Percentiles rank a stretch among this genome's conserved stretches.
These are phyloP conservation scores for Xiphias gladius DNA, from an alignment of 2,113 vertebrate genomes.

Conservation along the genomic window DNA sequence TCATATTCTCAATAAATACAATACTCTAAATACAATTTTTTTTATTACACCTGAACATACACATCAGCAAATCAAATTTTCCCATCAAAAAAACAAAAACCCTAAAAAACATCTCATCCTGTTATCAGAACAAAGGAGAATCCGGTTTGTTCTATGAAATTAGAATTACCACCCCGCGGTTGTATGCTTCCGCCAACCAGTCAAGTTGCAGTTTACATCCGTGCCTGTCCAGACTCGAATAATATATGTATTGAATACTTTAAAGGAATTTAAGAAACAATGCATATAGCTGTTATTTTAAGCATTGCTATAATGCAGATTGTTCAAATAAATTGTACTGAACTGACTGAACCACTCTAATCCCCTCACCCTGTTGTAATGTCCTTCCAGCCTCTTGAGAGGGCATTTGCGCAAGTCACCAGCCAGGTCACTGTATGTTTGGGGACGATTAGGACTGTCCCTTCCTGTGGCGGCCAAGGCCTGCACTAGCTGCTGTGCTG, in stretches of 20 bases:
- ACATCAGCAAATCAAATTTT: too few species aligned
- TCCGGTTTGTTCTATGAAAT: too few species aligned
- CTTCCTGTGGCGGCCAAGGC: slow-evolving; percentile 81
- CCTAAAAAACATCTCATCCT: not conserved
- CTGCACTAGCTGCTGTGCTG: slow-evolving; percentile 85
- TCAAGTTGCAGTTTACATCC: too few species aligned
- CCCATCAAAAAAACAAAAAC: not conserved
- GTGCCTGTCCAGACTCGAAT: too few species aligned
- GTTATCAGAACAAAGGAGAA: not conserved
- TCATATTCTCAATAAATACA: too few species aligned
- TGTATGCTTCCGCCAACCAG: too few species aligned
- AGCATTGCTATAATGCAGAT: not conserved
- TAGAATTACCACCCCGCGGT: too few species aligned
- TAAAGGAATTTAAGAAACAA: not conserved
- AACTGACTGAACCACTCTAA: not conserved
- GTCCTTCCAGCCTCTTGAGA: slow-evolving; percentile 85
- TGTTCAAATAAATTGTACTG: not conserved
- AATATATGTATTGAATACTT: too few species aligned
- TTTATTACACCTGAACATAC: too few species aligned
- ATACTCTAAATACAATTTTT: too few species aligned
- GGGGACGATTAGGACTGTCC: slow-evolving; percentile 79
- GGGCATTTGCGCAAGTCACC: slow-evolving; percentile 87
- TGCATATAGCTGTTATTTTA: not conserved
- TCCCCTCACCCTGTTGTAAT: slow-evolving; percentile 83
- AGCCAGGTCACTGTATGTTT: slow-evolving; percentile 86